These are phyloP conservation scores for Hemichromis elongatus DNA, from an alignment of 2,113 vertebrate species.

Conservation along the genomic window DNA sequence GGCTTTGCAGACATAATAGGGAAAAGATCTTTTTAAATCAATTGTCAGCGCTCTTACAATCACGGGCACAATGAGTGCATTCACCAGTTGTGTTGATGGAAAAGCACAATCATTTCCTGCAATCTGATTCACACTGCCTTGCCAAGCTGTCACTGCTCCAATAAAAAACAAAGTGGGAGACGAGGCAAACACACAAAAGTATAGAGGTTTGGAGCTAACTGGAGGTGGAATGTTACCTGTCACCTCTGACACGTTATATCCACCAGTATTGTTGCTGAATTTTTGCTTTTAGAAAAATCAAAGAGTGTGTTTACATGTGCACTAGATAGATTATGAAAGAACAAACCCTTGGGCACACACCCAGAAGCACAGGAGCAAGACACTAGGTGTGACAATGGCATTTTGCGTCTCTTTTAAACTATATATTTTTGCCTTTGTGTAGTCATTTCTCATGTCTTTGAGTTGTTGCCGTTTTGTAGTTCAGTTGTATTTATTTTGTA, in stretches of 20 bases:
- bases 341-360: not conserved
- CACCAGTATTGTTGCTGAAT: not conserved
- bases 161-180: not conserved
- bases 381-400: not conserved
- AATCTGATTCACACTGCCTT: constrained; percentile 22
- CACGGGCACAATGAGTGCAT: constrained; percentile 38
- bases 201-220: constrained; percentile 6
- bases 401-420: not conserved
- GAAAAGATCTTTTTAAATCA: constrained; percentile 50
- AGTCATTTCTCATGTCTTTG: not conserved
- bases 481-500: not conserved
- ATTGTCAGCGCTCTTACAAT: constrained; percentile 47
- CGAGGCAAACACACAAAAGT: not conserved
- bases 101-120: constrained; percentile 36
- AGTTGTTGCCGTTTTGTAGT: not conserved
- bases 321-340: not conserved
- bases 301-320: not conserved
- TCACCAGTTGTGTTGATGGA: constrained; percentile 37
- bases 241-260: not conserved
- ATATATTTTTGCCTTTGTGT: not conserved
- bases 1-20: constrained; percentile 43
- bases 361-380: not conserved
- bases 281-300: not conserved
- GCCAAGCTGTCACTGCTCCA: not conserved
- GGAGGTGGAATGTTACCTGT: not conserved